Conservation (phyloP, 2,113 vertebrate species). For the Saccopteryx leptura region DNA sequence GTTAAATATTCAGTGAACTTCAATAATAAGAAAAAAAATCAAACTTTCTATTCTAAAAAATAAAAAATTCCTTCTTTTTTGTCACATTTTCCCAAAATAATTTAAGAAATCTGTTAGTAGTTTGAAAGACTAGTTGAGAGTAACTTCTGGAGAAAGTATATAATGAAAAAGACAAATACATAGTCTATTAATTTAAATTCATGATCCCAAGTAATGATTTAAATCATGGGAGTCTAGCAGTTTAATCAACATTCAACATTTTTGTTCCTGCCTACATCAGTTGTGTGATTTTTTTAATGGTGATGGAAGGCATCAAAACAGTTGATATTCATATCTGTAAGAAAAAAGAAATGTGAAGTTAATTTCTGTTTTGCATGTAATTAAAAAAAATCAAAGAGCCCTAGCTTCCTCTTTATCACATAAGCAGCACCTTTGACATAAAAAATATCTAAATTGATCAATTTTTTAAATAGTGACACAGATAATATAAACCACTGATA, state of each 20-base stretch:
- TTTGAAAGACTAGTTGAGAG: slow-evolving; percentile 30
- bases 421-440: not conserved
- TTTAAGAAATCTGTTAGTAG: not conserved
- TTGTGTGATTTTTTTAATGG: not conserved
- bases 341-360: not conserved
- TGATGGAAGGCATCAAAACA: not conserved
- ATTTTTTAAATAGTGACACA: not conserved
- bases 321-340: not conserved
- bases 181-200: not conserved
- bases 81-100: not conserved
- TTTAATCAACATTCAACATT: not conserved
- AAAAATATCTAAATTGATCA: not conserved
- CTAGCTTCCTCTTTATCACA: not conserved
- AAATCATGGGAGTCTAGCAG: not conserved
- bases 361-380: not conserved
- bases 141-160: not conserved
- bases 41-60: not conserved
- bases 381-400: not conserved
- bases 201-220: not conserved
- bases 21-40: not conserved
- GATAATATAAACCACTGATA: too few relatives aligned
- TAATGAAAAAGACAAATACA: not conserved
- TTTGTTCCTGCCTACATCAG: not conserved
- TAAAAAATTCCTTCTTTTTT: not conserved
- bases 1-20: not conserved